Evolutionary conservation across 2,888 invertebrate species (phyloP), one percentile per base, ranked within the genome.

Genomic region (Calliopum simillimum): DNA sequence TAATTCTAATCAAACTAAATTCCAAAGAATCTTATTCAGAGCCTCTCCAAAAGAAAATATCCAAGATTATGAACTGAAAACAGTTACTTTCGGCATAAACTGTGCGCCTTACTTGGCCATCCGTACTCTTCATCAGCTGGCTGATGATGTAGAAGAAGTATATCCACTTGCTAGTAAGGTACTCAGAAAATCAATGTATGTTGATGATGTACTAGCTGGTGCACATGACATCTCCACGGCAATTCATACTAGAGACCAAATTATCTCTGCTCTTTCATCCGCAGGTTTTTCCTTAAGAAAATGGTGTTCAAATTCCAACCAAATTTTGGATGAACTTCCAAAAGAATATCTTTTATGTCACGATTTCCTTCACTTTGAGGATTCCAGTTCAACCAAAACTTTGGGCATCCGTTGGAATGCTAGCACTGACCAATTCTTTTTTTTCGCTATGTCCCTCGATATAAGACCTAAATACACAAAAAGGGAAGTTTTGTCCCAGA

Each of bases 11-110:
- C 73, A 77, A 65, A 51, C 72, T 0, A 62, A 68, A 13, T 76
- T 58, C 64, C 77, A 77, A 58, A 46, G 74, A 43, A 75, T 78
- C 58, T 62, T 75, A 4, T 76, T 76, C n/a, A n/a, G 71, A 16
- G 33, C 25, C 1, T 65, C 46, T 5, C 19, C 61, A 8, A 12
- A 68, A 3, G 66, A 64, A 4, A 14, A n/a, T n/a, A 16, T 72
- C 3, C 16, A 56, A 33, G 70, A 65, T 16, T 74, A 62, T 63
- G 51, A 65, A 13, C 11, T 74, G 5, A n/a, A 61, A 56, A 72
- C 69, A 23, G 58, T 72, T 1, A 74, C 71, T 2, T 74, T 70
- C 44, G 74, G 70, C 13, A 67, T 67, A 2, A 63, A 63, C 14
- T 49, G 69, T 19, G 67, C 72, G 14, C 68, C 68, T 0, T 74